Conservation (phyloP, 2,888 invertebrate species). For the Polymixis lichenea region DNA sequence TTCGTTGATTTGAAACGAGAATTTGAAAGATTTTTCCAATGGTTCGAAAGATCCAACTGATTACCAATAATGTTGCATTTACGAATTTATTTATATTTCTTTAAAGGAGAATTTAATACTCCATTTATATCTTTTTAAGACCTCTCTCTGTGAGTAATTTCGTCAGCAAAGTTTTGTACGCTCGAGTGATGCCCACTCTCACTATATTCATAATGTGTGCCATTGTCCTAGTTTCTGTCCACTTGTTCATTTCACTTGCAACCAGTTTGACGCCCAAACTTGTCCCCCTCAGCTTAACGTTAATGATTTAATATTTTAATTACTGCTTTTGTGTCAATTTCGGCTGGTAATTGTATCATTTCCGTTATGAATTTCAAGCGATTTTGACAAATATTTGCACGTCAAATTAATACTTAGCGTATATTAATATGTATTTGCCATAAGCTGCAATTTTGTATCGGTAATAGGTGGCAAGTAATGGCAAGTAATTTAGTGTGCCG, state of each 20-base stretch:
- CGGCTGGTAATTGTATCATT: conserved; percentile 62
- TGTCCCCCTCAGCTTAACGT: conserved; percentile 67
- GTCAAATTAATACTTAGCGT: conserved; percentile 33
- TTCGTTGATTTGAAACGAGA: not conserved
- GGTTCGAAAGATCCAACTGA: not conserved
- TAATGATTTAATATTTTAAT: conserved; percentile 62
- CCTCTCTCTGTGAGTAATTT: conserved; percentile 13
- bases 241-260: conserved; percentile 83
- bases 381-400: conserved; percentile 33
- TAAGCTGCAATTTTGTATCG: conserved; percentile 36
- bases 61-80: not conserved
- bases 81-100: too few species aligned
- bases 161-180: conserved; percentile 29
- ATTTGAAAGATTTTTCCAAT: not conserved
- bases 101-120: too few species aligned
- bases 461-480: conserved; percentile 45
- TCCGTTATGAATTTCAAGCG: conserved; percentile 57
- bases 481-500: conserved; percentile 36
- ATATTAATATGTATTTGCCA: conserved; percentile 47
- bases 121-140: not conserved
- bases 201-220: conserved; percentile 71
- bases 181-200: conserved; percentile 64
- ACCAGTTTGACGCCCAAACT: conserved; percentile 80
- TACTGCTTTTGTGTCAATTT: conserved; percentile 69
- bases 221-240: conserved; percentile 73